These are phyloP conservation scores for Venturia canescens DNA, from an alignment of 1,140 invertebrate genomes.

Conservation along the genomic window DNA sequence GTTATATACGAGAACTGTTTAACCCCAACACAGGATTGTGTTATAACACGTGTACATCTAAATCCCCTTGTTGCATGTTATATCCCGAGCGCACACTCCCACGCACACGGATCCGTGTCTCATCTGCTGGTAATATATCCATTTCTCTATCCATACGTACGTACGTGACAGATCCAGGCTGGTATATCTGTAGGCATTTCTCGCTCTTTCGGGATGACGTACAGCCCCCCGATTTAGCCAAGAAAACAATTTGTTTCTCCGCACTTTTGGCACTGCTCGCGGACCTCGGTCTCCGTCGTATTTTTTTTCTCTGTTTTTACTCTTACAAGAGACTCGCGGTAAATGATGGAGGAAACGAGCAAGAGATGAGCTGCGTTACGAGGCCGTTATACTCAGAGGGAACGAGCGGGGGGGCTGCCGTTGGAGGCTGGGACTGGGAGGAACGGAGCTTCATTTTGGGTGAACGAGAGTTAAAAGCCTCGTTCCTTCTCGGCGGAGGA, in stretches of 20 bases:
- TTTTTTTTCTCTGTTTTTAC: too few relatives aligned
- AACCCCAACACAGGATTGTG: constrained; percentile 36
- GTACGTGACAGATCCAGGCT: not conserved
- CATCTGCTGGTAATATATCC: not conserved
- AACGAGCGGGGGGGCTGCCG: not conserved
- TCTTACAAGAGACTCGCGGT: too few relatives aligned
- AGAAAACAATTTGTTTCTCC: constrained; percentile 29
- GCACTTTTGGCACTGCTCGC: constrained; percentile 11
- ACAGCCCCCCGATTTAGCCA: constrained; percentile 28
- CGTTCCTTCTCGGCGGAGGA: not conserved
- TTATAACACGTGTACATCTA: constrained; percentile 45
- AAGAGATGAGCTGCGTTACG: constrained; percentile 41
- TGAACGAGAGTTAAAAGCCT: not conserved
- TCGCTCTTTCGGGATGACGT: not conserved
- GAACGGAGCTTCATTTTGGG: not conserved
- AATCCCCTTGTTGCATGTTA: constrained; percentile 45
- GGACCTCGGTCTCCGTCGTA: too few relatives aligned
- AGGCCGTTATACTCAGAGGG: constrained; percentile 31
- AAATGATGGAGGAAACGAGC: not conserved
- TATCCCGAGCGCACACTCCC: constrained; percentile 9
- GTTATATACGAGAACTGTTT: constrained; percentile 26
- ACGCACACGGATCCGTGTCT: not conserved
- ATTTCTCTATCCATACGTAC: not conserved
- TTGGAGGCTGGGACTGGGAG: not conserved
- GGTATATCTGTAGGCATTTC: not conserved